Conservation (phyloP, 1,140 invertebrate species). For the Drusus annulatus region DNA sequence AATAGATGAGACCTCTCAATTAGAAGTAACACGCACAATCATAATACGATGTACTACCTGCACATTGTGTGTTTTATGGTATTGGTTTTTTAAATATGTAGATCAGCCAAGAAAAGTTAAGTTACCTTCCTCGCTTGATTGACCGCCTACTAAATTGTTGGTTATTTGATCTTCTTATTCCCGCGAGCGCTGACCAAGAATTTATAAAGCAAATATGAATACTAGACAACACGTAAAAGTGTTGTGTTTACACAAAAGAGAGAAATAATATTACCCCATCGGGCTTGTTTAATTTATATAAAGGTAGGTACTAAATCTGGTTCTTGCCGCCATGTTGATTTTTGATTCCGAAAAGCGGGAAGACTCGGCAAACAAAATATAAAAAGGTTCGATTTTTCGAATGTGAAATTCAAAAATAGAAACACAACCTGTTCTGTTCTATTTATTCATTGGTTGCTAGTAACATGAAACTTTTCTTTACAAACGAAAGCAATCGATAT, state of each 20-base stretch:
- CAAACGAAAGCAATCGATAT: too few species aligned
- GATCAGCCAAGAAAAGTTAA: neutral
- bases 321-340: neutral
- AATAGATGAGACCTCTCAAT: too few species aligned
- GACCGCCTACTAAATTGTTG: conserved; percentile 27
- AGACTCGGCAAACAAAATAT: conserved; percentile 13
- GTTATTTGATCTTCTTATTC: conserved; percentile 58
- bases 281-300: conserved; percentile 56
- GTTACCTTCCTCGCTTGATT: conserved; percentile 37
- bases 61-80: too few species aligned
- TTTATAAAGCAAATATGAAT: conserved; percentile 59
- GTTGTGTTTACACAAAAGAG: conserved; percentile 57
- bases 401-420: neutral
- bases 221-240: conserved; percentile 57
- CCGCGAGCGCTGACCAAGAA: conserved; percentile 55
- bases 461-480: too few species aligned
- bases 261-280: conserved; percentile 57
- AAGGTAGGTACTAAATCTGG: neutral
- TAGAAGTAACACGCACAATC: too few species aligned
- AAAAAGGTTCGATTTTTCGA: conserved; percentile 28
- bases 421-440: too few species aligned
- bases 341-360: conserved; percentile 11
- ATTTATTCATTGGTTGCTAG: too few species aligned
- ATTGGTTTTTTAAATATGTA: neutral
- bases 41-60: too few species aligned